Evolutionary conservation across 2,797 vertebrate genomes (phyloP), one percentile per base, ranked within the genome.

Genomic region (Peromyscus eremicus): DNA sequence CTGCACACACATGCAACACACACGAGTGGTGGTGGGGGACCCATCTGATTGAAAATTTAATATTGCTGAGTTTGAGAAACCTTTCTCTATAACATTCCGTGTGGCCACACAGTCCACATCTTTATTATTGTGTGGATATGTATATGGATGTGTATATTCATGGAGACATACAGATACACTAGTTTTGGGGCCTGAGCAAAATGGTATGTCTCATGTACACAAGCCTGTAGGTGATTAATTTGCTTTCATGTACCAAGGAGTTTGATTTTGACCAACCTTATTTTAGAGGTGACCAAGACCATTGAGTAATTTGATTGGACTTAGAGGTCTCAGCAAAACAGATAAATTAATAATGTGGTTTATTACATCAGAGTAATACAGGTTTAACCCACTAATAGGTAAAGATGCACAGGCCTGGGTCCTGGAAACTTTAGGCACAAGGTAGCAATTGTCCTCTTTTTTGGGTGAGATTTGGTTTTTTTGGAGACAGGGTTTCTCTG

Each of bases 301-400:
- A 34, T 89, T 73, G 16, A 66, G 16, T 70, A 71, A 71, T 92
- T 92, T 84, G 5, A 40, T 77, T 64, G 40, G 40, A 73, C 23
- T 86, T 46, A n/a, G 6, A 25, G 27, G 75, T 82, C 68, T 95
- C 17, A 71, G 29, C 49, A 89, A 76, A 90, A 12, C 52, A 64
- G 32, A 81, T 94, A 34, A 68, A 77, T 89, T 92, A 23, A 60
- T 76, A 17, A 34, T 81, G 6, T 93, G 79, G 21, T 57, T 92
- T 93, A 76, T 68, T 66, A 46, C 5, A 89, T 60, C 13, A 68
- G 83, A 95, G 55, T 8, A 27, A 27, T 77, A 46, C 13, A 52
- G 17, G n/a, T 95, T 88, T 76, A 94, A 92, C 75, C 23, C 62
- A 77, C 43, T 52, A 95, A 0, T 86, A 55, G 46, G 21, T 57